Percentiles rank a stretch among this genome's conserved stretches.
phyloP scores from a whole-genome alignment of 2,888 invertebrate species.

The Hypomecis atomaria region DNA sequence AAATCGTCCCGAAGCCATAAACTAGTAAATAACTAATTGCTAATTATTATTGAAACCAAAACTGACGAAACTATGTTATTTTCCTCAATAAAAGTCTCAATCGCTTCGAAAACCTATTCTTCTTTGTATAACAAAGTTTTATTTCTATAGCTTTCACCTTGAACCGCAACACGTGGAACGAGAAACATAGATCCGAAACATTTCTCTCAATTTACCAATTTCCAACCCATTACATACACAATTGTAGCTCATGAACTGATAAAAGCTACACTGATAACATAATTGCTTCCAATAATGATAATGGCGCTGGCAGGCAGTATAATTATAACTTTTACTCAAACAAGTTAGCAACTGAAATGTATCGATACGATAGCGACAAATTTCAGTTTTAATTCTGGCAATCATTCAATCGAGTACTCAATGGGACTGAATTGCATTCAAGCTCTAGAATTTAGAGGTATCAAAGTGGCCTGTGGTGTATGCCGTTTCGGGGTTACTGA shows the following conservation, averaged over 20 bases:
- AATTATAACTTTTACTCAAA: constrained; percentile 50
- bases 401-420: constrained; percentile 22
- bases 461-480: constrained; percentile 39
- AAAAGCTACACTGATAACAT: constrained; percentile 31
- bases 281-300: constrained; percentile 28
- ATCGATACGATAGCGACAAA: constrained; percentile 28
- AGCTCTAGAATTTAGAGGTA: constrained; percentile 4
- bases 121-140: neutral
- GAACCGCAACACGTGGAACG: neutral
- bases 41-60: too few relatives aligned
- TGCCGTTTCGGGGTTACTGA: constrained; percentile 29
- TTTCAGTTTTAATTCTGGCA: constrained; percentile 22
- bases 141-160: neutral
- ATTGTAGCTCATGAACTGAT: constrained; percentile 28
- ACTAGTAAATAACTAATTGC: neutral
- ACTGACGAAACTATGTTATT: too few relatives aligned
- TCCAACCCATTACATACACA: constrained; percentile 19
- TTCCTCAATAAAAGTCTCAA: neutral
- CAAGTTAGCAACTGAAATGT: constrained; percentile 36
- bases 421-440: constrained; percentile 15
- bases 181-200: neutral
- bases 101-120: neutral
- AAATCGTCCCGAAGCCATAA: too few relatives aligned
- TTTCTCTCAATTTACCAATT: constrained; percentile 15
- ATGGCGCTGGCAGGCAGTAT: constrained; percentile 35